These are phyloP conservation scores for Rousettus madagascariensis DNA, from an alignment of 2,797 vertebrate genomes.

Conservation along the genomic window DNA sequence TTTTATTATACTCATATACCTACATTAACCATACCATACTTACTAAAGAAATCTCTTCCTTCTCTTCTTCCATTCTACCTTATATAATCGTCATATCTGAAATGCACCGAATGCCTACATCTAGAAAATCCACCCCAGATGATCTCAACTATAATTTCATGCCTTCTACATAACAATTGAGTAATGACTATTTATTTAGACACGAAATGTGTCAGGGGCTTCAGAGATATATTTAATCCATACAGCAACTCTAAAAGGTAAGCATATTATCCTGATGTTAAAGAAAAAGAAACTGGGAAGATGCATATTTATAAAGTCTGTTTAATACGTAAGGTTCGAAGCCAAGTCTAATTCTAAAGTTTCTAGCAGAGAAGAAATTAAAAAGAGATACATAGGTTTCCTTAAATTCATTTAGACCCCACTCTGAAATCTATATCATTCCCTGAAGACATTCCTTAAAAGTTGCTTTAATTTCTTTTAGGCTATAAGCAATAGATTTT, in stretches of 20 bases:
- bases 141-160: not conserved
- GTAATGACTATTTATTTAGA: not conserved
- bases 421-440: slow-evolving; percentile 12
- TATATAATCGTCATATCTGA: not conserved
- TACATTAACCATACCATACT: not conserved
- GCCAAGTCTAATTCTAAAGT: not conserved
- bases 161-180: not conserved
- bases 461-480: slow-evolving; percentile 22
- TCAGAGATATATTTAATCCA: not conserved
- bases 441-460: not conserved
- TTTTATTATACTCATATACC: not conserved
- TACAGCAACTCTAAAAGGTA: not conserved
- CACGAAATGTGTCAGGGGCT: not conserved
- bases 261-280: not conserved
- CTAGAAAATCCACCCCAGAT: not conserved
- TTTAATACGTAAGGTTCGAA: not conserved
- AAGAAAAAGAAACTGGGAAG: not conserved
- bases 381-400: not conserved
- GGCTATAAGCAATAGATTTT: not conserved
- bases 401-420: not conserved
- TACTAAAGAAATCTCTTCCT: not conserved
- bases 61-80: not conserved
- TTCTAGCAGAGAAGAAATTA: not conserved
- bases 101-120: not conserved
- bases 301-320: not conserved